Percentiles rank a stretch among this genome's conserved stretches.
Evolutionary conservation across 2,113 vertebrate genomes (phyloP).

Genomic region (Caloenas nicobarica): DNA sequence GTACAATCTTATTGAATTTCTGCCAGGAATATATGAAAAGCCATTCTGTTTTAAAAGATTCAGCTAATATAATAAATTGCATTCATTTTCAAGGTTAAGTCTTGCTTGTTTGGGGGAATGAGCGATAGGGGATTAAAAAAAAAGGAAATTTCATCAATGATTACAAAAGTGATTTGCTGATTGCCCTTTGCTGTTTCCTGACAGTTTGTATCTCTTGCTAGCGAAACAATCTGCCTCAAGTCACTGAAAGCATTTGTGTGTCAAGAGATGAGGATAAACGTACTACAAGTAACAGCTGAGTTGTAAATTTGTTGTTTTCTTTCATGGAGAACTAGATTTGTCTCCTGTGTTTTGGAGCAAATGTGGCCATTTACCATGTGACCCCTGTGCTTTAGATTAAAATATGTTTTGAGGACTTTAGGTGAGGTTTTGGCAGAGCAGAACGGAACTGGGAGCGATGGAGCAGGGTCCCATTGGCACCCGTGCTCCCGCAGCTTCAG

Average conservation of each 20-base stretch:
- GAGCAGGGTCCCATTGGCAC: background rate
- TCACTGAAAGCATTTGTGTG: background rate
- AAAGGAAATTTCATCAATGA: conserved; percentile 41
- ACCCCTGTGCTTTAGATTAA: background rate
- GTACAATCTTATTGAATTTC: conserved; percentile 1
- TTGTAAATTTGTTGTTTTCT: background rate
- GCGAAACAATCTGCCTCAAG: conserved; percentile 20
- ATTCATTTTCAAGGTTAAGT: conserved; percentile 62
- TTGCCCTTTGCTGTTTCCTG: conserved; percentile 49
- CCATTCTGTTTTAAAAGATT: conserved; percentile 23
- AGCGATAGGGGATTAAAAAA: background rate
- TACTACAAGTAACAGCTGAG: background rate
- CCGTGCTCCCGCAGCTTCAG: background rate
- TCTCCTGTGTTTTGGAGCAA: background rate
- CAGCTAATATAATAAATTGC: conserved; percentile 62
- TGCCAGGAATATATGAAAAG: conserved; percentile 50
- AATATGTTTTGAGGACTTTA: background rate
- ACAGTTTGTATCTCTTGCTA: conserved; percentile 13
- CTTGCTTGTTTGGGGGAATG: conserved; percentile 47
- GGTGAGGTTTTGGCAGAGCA: background rate
- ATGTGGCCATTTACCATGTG: background rate
- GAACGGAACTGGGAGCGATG: background rate
- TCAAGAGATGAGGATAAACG: background rate
- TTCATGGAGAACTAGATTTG: background rate
- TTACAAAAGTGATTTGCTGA: conserved; percentile 64